Percentiles rank a stretch among this genome's conserved stretches.
Conservation (phyloP, 2,888 invertebrate species). For the Drosophila nr. perissopoda region DNA sequence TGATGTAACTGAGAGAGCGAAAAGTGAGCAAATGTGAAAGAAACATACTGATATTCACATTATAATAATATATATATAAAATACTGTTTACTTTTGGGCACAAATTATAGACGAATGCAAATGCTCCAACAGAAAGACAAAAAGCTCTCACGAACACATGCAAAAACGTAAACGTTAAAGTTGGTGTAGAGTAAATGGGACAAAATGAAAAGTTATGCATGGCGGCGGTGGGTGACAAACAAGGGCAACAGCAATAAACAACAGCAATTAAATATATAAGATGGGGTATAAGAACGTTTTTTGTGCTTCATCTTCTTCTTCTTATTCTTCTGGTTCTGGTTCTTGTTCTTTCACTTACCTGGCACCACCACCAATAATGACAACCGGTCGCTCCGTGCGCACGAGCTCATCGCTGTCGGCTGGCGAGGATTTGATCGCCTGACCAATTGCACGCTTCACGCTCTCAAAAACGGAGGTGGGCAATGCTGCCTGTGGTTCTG, state of each 20-base stretch:
- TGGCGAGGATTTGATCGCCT: conserved; percentile 83
- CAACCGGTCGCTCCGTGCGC: conserved; percentile 81
- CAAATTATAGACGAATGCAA: conserved; percentile 43
- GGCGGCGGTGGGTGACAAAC: conserved; percentile 23
- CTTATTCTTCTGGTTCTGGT: neutral
- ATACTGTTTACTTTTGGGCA: conserved; percentile 25
- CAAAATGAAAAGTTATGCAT: conserved; percentile 5
- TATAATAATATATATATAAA: conserved; percentile 13
- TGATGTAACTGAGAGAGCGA: conserved; percentile 51
- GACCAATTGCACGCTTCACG: conserved; percentile 84
- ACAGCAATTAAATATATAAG: conserved; percentile 26
- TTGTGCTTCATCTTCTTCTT: conserved; percentile 14
- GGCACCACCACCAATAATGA: conserved; percentile 82
- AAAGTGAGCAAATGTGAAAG: conserved; percentile 31
- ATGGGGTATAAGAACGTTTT: conserved; percentile 9
- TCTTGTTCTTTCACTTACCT: conserved; percentile 82
- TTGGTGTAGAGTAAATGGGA: conserved; percentile 25
- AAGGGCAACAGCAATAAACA: conserved; percentile 40
- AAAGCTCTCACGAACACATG: conserved; percentile 65
- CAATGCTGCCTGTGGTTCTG: conserved; percentile 82
- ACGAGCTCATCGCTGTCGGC: conserved; percentile 82
- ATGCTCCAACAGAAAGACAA: conserved; percentile 44
- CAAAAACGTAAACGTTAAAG: conserved; percentile 57
- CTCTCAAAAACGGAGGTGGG: conserved; percentile 84
- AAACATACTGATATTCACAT: conserved; percentile 14